Base-by-base conservation (phyloP, 2,797 vertebrate species). In the Chaenodraco wilsoni region DNA sequence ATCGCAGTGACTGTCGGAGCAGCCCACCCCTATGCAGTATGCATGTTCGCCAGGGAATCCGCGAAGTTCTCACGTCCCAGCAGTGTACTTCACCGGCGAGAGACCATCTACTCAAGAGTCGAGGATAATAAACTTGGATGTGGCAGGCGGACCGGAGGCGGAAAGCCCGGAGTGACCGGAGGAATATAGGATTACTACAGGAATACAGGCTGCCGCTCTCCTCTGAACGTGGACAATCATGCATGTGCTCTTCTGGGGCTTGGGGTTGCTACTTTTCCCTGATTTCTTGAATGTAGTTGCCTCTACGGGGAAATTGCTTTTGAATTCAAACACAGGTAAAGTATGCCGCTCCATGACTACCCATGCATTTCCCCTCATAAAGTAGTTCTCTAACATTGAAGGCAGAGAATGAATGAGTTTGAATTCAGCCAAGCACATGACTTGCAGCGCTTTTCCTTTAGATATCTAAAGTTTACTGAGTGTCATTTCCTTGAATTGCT, bases 321-420 rank as follows among this genome's bases (percentile, higher is more conserved):
- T 94, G 91, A 95, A 95, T 86, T 94, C 95, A 56, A 95, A 92
- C 90, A 91, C 96, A 96, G 97, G 98, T 98, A 97, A 95, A 89
- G 84, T 77, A 86, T 89, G 71, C 58, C 69, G 46, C 71, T 71
- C 70, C 78, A 23, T 23, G 72, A 66, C 71, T 73, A 41, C 14
- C 33, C n/a, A 16, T 2, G 37, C 50, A 16, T 73, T 60, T 62
- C 41, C 17, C 55, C 49, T 79, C 61, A 23, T 61, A 58, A 60
- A 67, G 55, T 61, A 49, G 15, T 77, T 82, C 79, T 81, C 55
- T 81, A 43, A 74, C 67, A 21, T 59, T 65, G 50, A 68, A 48
- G 55, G 66, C 51, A 64, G 73, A 81, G 89, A 94, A 95, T 95
- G 94, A 95, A 95, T 95, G 93, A 88, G 76, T 89, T 87, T 70